Conservation (phyloP, 2,797 vertebrate genomes). For the Cossypha heuglini region DNA sequence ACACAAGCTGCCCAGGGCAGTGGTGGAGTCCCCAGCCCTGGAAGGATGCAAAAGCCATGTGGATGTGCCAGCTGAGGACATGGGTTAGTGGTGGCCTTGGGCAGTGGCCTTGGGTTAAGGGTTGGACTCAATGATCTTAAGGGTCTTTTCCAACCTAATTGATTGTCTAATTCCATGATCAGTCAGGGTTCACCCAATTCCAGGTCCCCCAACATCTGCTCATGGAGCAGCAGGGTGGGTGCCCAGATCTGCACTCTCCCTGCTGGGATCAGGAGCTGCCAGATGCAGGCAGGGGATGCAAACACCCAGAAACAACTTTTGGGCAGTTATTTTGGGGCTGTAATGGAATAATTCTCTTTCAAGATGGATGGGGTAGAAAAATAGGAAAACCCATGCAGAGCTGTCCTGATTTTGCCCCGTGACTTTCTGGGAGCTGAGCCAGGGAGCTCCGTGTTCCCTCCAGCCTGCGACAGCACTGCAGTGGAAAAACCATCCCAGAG, state of each 20-base stretch:
- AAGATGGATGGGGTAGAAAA: not conserved
- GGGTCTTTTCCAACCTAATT: not conserved
- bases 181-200: not conserved
- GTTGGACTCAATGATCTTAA: rapidly evolving
- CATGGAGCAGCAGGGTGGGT: rapidly evolving
- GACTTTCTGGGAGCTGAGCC: not conserved
- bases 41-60: not conserved
- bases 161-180: not conserved
- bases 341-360: not conserved
- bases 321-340: not conserved
- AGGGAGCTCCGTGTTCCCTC: not conserved
- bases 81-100: not conserved
- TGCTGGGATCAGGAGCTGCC: not conserved
- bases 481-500: not conserved
- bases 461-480: not conserved
- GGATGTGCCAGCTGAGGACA: not conserved
- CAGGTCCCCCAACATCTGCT: not conserved
- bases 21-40: not conserved
- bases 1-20: not conserved
- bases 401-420: not conserved
- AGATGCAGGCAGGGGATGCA: not conserved
- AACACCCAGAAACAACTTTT: not conserved
- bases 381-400: not conserved
- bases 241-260: not conserved
- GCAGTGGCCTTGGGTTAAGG: not conserved